phyloP scores from a whole-genome alignment of 1,140 invertebrate genomes.

The Coelopa frigida region DNA sequence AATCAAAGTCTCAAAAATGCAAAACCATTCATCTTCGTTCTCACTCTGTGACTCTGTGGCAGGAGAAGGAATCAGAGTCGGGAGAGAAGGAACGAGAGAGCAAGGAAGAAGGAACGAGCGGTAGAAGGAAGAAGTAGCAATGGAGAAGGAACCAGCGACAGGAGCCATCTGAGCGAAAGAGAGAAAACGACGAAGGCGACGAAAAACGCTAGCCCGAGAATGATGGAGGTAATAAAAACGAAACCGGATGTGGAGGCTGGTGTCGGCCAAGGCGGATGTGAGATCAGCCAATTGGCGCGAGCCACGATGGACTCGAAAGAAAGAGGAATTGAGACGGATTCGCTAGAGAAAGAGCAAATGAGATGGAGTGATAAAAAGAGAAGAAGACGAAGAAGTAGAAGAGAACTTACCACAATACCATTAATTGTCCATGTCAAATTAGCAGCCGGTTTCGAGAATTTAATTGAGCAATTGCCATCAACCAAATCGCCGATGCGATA shows the following conservation, averaged over 20 bases:
- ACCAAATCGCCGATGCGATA: slow-evolving; percentile 66
- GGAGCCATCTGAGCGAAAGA: not conserved
- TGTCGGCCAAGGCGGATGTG: not conserved
- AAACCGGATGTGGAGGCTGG: not conserved
- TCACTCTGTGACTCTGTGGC: too few relatives aligned
- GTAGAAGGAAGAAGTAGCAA: too few relatives aligned
- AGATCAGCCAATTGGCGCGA: too few relatives aligned
- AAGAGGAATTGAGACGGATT: not conserved
- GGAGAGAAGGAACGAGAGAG: too few relatives aligned
- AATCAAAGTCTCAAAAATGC: too few relatives aligned
- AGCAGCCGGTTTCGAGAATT: slow-evolving; percentile 68
- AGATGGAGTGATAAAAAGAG: slow-evolving; percentile 3
- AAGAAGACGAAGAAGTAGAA: slow-evolving; percentile 8
- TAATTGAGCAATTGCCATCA: slow-evolving; percentile 66
- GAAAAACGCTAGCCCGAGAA: not conserved
- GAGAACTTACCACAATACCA: slow-evolving; percentile 57
- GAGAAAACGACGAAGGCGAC: not conserved
- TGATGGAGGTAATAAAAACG: not conserved
- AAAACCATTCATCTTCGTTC: too few relatives aligned
- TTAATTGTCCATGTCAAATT: slow-evolving; percentile 83
- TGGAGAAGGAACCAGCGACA: too few relatives aligned
- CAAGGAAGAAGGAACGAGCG: too few relatives aligned
- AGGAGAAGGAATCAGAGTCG: too few relatives aligned
- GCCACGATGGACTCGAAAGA: too few relatives aligned
- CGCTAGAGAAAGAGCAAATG: not conserved